Conservation (phyloP, 1,140 invertebrate species). For the Cotesia chilonis region DNA sequence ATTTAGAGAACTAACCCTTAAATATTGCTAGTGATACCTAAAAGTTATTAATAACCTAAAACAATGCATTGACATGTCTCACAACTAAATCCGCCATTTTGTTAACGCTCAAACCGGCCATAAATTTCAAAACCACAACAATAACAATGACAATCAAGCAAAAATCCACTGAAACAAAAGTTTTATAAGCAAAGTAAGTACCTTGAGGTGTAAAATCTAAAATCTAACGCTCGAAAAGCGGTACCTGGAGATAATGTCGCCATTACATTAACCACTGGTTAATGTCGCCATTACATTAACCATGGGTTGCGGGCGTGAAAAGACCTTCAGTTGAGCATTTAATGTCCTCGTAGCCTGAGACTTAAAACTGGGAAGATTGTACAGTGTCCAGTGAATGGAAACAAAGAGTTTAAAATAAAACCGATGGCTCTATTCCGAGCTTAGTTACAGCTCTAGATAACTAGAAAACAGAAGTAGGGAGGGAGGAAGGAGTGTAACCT, state of each 20-base stretch:
- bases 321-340: neutral
- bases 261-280: conserved; percentile 8
- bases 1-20: too few species aligned
- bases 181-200: conserved; percentile 1
- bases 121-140: neutral
- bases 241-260: conserved; percentile 6
- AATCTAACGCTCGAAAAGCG: conserved; percentile 3
- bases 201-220: neutral
- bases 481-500: too few species aligned
- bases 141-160: neutral
- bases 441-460: too few species aligned
- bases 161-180: neutral
- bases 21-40: too few species aligned
- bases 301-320: neutral
- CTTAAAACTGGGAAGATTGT: neutral
- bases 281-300: conserved; percentile 3
- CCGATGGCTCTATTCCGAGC: too few species aligned
- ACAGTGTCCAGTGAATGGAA: neutral
- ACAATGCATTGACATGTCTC: too few species aligned
- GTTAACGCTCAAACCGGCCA: neutral
- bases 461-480: too few species aligned
- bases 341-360: neutral
- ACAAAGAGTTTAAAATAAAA: too few species aligned
- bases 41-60: too few species aligned
- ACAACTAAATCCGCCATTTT: neutral